Percentiles rank a stretch among this genome's conserved stretches.
These are phyloP conservation scores for Tinamus major DNA, from an alignment of 2,797 vertebrate genomes.

Conservation along the genomic window DNA sequence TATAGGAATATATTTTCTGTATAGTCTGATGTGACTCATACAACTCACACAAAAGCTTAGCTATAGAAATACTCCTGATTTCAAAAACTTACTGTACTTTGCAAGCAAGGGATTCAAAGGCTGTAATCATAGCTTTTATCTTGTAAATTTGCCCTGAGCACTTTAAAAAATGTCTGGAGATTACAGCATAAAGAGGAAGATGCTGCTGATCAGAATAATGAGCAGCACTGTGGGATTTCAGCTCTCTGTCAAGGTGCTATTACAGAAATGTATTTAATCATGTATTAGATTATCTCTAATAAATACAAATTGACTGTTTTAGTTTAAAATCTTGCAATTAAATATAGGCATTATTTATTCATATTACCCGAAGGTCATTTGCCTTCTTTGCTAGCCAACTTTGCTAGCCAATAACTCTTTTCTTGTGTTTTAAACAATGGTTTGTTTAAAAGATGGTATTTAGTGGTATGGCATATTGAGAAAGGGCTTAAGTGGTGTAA, in stretches of 20 bases:
- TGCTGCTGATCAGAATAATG: neutral
- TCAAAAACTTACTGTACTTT: neutral
- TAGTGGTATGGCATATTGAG: neutral
- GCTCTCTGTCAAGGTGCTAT: neutral
- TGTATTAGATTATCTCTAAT: neutral
- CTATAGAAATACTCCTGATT: neutral
- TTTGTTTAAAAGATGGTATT: neutral
- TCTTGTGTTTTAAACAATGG: neutral
- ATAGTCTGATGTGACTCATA: neutral
- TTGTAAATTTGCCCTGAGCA: neutral
- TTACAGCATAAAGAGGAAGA: neutral
- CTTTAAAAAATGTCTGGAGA: neutral
- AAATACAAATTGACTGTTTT: slow-evolving; percentile 11
- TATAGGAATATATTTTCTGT: neutral
- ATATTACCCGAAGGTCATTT: fast-evolving
- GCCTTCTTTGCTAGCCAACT: too few species aligned
- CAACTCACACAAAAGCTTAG: neutral
- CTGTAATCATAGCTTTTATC: slow-evolving; percentile 8
- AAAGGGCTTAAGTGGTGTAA: too few species aligned
- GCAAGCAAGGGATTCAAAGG: slow-evolving; percentile 13
- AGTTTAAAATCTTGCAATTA: neutral
- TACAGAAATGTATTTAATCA: neutral
- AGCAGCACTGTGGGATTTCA: neutral
- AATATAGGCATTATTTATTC: neutral
- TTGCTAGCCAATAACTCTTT: neutral